phyloP scores from a whole-genome alignment of 2,797 vertebrate species.

The Acipenser oxyrinchus region DNA sequence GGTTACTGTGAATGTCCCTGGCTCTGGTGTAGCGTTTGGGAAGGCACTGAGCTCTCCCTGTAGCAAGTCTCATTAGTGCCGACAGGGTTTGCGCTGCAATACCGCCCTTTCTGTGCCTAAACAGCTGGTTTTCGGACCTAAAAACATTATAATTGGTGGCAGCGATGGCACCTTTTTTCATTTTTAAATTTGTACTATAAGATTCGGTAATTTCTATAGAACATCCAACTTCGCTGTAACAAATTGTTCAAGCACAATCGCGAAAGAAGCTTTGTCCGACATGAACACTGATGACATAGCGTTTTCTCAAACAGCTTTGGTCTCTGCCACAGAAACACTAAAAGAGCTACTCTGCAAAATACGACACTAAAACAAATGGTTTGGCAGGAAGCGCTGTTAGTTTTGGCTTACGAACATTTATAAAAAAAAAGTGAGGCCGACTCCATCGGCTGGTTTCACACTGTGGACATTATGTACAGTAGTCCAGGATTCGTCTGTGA shows the following conservation, averaged over 20 bases:
- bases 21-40: not conserved
- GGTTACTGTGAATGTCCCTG: not conserved
- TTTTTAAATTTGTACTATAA: constrained; percentile 60
- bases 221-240: constrained; percentile 42
- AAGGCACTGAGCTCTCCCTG: constrained; percentile 19
- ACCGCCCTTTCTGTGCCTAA: constrained; percentile 32
- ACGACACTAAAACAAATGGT: too few species aligned
- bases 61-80: constrained; percentile 49
- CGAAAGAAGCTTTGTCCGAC: not conserved
- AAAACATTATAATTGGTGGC: constrained; percentile 71
- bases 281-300: not conserved
- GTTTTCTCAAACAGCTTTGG: too few species aligned
- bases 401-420: too few species aligned
- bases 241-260: constrained; percentile 17
- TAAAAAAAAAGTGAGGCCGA: too few species aligned
- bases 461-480: too few species aligned
- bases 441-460: too few species aligned
- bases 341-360: too few species aligned
- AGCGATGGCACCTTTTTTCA: constrained; percentile 65
- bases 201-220: constrained; percentile 63
- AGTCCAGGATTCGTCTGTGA: too few species aligned
- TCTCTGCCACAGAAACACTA: too few species aligned
- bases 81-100: constrained; percentile 44
- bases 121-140: constrained; percentile 38
- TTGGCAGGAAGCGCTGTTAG: too few species aligned